Conservation (phyloP, 2,113 vertebrate genomes). For the Alethe diademata region DNA sequence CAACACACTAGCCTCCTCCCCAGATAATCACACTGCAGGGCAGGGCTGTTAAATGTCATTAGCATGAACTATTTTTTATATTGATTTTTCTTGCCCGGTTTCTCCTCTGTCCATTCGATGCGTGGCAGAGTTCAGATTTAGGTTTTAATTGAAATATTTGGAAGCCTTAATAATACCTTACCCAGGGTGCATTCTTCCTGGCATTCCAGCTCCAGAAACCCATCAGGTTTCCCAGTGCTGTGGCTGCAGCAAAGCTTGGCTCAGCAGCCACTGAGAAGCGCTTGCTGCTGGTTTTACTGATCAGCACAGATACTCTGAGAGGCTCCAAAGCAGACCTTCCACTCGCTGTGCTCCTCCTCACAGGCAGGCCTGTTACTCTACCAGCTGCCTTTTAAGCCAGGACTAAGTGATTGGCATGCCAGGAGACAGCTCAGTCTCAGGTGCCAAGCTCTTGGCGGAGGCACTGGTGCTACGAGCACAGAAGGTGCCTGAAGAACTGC, state of each 20-base stretch:
- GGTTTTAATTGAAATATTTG: slow-evolving; percentile 37
- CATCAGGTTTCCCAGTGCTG: background rate
- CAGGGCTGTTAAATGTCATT: slow-evolving; percentile 20
- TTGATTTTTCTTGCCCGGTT: slow-evolving; percentile 17
- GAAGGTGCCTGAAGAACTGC: background rate
- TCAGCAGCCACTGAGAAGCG: background rate
- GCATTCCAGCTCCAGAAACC: background rate
- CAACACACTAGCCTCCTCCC: background rate
- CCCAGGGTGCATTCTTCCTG: background rate
- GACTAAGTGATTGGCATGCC: background rate
- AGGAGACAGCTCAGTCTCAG: background rate
- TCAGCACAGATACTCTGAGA: background rate
- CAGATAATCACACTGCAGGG: background rate
- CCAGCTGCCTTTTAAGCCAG: background rate
- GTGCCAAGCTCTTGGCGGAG: background rate
- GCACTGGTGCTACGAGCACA: background rate
- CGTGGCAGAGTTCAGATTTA: background rate
- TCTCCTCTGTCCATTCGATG: background rate
- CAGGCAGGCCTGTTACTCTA: background rate
- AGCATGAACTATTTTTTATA: slow-evolving; percentile 29
- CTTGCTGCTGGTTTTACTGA: background rate
- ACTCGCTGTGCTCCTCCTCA: background rate
- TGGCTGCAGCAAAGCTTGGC: background rate
- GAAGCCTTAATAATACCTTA: background rate
- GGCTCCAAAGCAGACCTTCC: background rate